phyloP scores from a whole-genome alignment of 2,797 vertebrate genomes.

The Paguma larvata region DNA sequence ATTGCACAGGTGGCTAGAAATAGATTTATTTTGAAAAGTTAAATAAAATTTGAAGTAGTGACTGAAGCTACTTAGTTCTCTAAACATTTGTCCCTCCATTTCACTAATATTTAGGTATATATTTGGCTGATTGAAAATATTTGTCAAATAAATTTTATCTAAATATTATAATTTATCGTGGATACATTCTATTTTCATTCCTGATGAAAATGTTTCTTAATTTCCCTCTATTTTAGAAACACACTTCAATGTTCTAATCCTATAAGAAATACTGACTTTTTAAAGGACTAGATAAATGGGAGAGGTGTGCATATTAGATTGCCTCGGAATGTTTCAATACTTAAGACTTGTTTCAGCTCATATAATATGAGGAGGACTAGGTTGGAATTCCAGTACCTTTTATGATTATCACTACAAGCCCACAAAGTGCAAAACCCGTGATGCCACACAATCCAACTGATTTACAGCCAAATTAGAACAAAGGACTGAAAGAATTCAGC shows the following conservation, averaged over 20 bases:
- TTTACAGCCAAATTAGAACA: slow-evolving; percentile 59
- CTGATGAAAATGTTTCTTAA: neutral
- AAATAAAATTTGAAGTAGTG: neutral
- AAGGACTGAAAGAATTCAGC: slow-evolving; percentile 62
- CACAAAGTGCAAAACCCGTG: neutral
- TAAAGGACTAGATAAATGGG: neutral
- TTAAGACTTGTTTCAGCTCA: neutral
- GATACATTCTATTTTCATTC: neutral
- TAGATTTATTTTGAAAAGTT: neutral
- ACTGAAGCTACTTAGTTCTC: neutral
- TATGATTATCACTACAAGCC: slow-evolving; percentile 29
- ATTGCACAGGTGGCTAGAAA: neutral
- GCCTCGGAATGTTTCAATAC: neutral
- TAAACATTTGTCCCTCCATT: neutral
- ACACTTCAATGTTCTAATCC: neutral
- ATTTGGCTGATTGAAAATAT: neutral
- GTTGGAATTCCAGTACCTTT: neutral
- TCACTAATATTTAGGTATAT: neutral
- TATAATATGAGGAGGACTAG: neutral
- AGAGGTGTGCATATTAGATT: neutral
- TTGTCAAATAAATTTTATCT: neutral
- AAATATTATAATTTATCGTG: neutral
- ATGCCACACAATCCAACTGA: slow-evolving; percentile 16
- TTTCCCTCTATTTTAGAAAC: neutral
- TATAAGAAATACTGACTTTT: neutral